A percentile compares a stretch with the other conserved stretches of the same genome.
Conservation (phyloP, 2,113 vertebrate species). For the Hoplias malabaricus region DNA sequence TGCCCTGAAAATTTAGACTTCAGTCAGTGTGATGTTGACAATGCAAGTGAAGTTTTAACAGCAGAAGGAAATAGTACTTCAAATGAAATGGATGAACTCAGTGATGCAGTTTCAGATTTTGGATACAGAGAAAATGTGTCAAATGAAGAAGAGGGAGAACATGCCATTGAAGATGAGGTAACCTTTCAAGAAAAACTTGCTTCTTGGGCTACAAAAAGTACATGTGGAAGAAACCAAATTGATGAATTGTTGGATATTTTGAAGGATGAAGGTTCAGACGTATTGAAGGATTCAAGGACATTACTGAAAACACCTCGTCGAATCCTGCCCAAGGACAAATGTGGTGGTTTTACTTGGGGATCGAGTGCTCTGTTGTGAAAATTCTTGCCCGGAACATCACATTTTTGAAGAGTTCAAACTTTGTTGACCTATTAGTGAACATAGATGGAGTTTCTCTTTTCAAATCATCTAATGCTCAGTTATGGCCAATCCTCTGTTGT, state of each 20-base stretch:
- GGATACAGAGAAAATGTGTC: not conserved
- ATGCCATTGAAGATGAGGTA: not conserved
- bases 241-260: slow-evolving; percentile 23
- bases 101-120: slow-evolving; percentile 22
- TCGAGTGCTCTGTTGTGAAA: slow-evolving; percentile 1
- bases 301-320: slow-evolving; percentile 2
- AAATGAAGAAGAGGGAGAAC: not conserved
- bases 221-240: slow-evolving; percentile 22
- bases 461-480: slow-evolving; percentile 5
- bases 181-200: slow-evolving; percentile 13
- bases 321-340: not conserved
- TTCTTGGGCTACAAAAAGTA: slow-evolving; percentile 24
- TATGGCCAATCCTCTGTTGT: slow-evolving; percentile 7
- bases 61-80: not conserved
- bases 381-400: not conserved
- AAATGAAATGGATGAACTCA: not conserved
- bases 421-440: slow-evolving; percentile 14
- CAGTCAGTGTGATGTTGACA: not conserved
- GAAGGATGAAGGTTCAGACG: slow-evolving; percentile 19
- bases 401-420: not conserved
- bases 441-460: slow-evolving; percentile 11
- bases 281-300: slow-evolving; percentile 6
- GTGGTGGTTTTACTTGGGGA: slow-evolving; percentile 14
- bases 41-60: not conserved
- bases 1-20: not conserved